phyloP scores from a whole-genome alignment of 1,140 invertebrate genomes.

The Lepidurus couesii region DNA sequence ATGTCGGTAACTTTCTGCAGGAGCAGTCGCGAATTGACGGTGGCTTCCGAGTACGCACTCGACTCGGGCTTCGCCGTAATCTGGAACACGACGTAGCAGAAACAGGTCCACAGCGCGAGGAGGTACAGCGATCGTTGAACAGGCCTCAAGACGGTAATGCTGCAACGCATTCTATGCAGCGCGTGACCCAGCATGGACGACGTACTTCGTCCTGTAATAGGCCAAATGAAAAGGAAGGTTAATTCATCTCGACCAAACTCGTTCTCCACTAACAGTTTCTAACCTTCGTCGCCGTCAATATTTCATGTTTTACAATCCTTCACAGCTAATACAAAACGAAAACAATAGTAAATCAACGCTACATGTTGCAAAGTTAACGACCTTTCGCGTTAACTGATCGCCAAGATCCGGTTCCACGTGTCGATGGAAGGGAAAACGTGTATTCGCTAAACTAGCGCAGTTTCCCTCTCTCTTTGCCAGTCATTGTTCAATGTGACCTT shows the following conservation, averaged over 20 bases:
- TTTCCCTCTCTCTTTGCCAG: background rate
- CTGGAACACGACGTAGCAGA: constrained; percentile 43
- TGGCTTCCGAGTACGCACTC: constrained; percentile 24
- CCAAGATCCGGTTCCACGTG: constrained; percentile 2
- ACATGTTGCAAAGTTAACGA: background rate
- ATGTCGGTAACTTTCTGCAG: constrained; percentile 42
- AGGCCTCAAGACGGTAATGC: constrained; percentile 25
- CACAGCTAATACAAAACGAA: no score
- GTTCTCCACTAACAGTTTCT: no score
- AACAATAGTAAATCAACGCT: no score
- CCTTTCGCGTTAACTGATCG: background rate
- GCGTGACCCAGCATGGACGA: background rate
- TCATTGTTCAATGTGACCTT: constrained; percentile 4
- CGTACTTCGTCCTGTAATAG: background rate
- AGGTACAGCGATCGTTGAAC: constrained; percentile 37
- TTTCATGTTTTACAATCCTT: no score
- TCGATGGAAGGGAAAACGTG: background rate
- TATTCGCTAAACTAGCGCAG: background rate
- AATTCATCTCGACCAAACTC: background rate
- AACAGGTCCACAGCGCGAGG: constrained; percentile 42
- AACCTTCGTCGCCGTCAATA: no score
- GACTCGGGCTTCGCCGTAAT: constrained; percentile 35
- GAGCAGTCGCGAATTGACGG: constrained; percentile 40
- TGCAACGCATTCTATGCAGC: constrained; percentile 27
- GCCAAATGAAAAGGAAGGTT: background rate